phyloP scores from a whole-genome alignment of 2,888 invertebrate genomes.

The Caprella mutica region DNA sequence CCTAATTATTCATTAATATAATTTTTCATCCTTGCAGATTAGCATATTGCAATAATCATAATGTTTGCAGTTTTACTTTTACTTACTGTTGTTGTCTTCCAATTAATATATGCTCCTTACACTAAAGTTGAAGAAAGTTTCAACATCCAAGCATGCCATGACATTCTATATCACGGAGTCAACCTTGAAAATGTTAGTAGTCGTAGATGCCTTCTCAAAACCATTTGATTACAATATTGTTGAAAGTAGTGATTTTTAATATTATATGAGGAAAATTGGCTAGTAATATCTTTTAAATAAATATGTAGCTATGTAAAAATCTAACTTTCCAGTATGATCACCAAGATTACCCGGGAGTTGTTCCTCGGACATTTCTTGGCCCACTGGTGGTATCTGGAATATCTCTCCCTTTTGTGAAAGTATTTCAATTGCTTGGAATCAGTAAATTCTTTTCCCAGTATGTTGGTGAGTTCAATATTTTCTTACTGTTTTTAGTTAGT shows the following conservation, averaged over 20 bases:
- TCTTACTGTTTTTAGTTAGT: background rate
- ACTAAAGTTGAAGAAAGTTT: conserved; percentile 99
- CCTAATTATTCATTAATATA: no score
- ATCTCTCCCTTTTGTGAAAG: conserved; percentile 60
- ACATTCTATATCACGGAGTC: conserved; percentile 75
- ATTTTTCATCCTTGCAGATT: no score
- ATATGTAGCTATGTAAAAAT: no score
- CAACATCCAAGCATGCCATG: conserved; percentile 95
- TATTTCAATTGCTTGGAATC: conserved; percentile 55
- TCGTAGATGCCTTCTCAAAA: no score
- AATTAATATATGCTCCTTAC: conserved; percentile 78
- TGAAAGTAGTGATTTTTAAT: no score
- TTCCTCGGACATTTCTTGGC: conserved; percentile 91
- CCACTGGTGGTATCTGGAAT: conserved; percentile 68
- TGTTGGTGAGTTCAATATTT: conserved; percentile 52
- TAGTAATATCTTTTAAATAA: no score
- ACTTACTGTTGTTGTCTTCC: no score
- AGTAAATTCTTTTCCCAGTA: conserved; percentile 82
- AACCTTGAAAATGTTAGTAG: background rate
- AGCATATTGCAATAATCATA: no score
- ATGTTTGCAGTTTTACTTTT: no score
- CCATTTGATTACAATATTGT: no score
- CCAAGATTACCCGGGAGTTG: conserved; percentile 91
- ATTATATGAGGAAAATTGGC: no score
- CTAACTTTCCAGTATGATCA: conserved; percentile 83